phyloP scores from a whole-genome alignment of 1,140 invertebrate genomes.

The Drosophila tani region DNA sequence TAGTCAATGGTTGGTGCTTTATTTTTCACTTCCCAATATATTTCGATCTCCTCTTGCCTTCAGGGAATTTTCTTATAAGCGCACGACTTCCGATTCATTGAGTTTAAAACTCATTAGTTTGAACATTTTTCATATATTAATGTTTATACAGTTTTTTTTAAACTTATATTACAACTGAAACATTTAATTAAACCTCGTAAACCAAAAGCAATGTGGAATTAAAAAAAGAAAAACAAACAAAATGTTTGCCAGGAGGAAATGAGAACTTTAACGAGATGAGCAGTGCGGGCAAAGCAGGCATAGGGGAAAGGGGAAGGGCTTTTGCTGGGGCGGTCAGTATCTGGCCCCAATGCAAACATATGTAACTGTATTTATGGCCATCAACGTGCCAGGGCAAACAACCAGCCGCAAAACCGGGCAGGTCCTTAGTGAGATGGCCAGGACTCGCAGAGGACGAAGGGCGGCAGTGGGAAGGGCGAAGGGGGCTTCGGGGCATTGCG shows the following conservation, averaged over 20 bases:
- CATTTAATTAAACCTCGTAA: slow-evolving; percentile 58
- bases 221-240: slow-evolving; percentile 46
- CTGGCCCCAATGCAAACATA: slow-evolving; percentile 59
- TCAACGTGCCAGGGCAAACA: slow-evolving; percentile 68
- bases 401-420: slow-evolving; percentile 49
- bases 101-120: too few relatives aligned
- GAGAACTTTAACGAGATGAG: slow-evolving; percentile 69
- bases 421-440: slow-evolving; percentile 27
- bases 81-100: too few relatives aligned
- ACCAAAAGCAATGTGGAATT: slow-evolving; percentile 44
- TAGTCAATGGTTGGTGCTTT: too few relatives aligned
- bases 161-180: neutral
- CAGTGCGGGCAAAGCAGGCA: neutral
- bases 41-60: too few relatives aligned
- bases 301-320: too few relatives aligned
- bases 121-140: too few relatives aligned
- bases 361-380: slow-evolving; percentile 77
- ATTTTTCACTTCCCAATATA: too few relatives aligned
- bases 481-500: slow-evolving; percentile 44
- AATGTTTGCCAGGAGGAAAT: slow-evolving; percentile 52
- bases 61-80: too few relatives aligned
- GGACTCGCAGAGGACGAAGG: neutral
- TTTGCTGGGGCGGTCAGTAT: neutral
- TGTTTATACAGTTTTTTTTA: too few relatives aligned
- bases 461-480: neutral